Evolutionary conservation across 2,888 invertebrate species (phyloP), one percentile per base, ranked within the genome.

Genomic region (Oeneis ivallda): DNA sequence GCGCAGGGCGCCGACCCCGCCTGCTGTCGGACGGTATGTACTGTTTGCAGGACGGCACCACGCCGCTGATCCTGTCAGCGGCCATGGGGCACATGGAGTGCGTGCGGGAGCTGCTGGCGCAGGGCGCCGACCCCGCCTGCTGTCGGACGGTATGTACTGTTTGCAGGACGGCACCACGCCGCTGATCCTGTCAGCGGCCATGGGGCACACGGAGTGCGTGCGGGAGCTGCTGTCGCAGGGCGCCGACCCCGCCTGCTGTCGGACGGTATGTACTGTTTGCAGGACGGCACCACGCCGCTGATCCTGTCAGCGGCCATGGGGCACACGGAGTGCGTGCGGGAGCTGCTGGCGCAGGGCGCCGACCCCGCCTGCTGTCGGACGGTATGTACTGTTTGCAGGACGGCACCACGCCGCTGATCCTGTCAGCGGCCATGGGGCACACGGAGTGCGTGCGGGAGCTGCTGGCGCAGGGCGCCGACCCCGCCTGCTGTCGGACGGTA

Each of bases 271-370:
- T 34, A n/a, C n/a, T 17, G 39, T 37, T 11, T 85, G n/a, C 90
- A 98, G 98, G 98, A 98, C 84, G 98, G 97, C 53, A 98, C 98
- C 39, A 98, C 98, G 6, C 98, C 98, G 5, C 93, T 98, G 73
- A 98, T 98, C 81, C 93, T 98, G 79, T 96, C 98, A 1, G 95
- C 98, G 2, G 98, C 98, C 62, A 97, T 97, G 86, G 98, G 98
- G 1, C 97, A 98, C 88, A 93, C 95, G 73, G 95, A 96, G 59
- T 98, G 98, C 87, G 97, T 98, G 37, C 89, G 94, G 64, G 97
- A 98, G 85, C 92, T 98, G 69, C 89, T 98, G 72, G 96, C 96
- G 70, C 97, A 98, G 89, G 98, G 98, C 60, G 98, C 98, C 0
- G 97, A 98, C 92, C 95, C 98, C 0, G 95, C 95, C 76, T 95